A percentile compares a stretch with the other conserved stretches of the same genome.
phyloP scores from a whole-genome alignment of 2,797 vertebrate genomes.

The Hippocampus kuda region DNA sequence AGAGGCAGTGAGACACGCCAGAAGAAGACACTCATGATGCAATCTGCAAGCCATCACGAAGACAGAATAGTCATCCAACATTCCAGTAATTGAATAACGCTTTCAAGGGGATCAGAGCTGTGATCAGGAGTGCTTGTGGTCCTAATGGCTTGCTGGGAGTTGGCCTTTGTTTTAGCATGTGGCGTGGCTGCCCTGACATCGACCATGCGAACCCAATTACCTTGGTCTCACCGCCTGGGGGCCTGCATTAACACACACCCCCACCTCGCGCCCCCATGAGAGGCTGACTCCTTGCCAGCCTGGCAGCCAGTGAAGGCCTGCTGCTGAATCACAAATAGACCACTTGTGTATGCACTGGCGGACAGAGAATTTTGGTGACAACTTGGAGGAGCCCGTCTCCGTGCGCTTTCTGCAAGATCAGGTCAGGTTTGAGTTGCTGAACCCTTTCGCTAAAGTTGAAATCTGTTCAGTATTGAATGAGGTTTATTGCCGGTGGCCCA shows the following conservation, averaged over 20 bases:
- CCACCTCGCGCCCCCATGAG: slow-evolving; percentile 22
- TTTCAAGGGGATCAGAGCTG: slow-evolving; percentile 58
- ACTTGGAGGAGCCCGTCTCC: slow-evolving; percentile 48
- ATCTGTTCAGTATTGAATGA: not conserved
- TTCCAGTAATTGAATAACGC: slow-evolving; percentile 59
- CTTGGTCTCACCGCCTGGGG: slow-evolving; percentile 57
- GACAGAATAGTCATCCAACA: slow-evolving; percentile 17
- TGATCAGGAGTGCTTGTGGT: slow-evolving; percentile 51
- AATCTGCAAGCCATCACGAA: slow-evolving; percentile 4
- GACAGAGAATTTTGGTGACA: slow-evolving; percentile 50
- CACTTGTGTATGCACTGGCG: slow-evolving; percentile 60
- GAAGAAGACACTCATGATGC: slow-evolving; percentile 1
- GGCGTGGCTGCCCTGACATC: slow-evolving; percentile 61
- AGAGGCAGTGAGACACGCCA: not conserved
- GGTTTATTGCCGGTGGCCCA: not conserved
- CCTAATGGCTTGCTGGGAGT: slow-evolving; percentile 62
- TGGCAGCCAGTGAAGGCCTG: slow-evolving; percentile 56
- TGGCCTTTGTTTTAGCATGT: slow-evolving; percentile 62
- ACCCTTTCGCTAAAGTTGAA: not conserved
- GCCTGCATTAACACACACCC: slow-evolving; percentile 60
- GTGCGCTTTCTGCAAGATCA: slow-evolving; percentile 44
- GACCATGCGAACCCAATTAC: slow-evolving; percentile 72
- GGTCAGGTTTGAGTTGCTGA: not conserved
- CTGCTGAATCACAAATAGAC: slow-evolving; percentile 69
- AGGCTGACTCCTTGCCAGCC: slow-evolving; percentile 62